Conservation (phyloP, 2,113 vertebrate species). For the human region DNA sequence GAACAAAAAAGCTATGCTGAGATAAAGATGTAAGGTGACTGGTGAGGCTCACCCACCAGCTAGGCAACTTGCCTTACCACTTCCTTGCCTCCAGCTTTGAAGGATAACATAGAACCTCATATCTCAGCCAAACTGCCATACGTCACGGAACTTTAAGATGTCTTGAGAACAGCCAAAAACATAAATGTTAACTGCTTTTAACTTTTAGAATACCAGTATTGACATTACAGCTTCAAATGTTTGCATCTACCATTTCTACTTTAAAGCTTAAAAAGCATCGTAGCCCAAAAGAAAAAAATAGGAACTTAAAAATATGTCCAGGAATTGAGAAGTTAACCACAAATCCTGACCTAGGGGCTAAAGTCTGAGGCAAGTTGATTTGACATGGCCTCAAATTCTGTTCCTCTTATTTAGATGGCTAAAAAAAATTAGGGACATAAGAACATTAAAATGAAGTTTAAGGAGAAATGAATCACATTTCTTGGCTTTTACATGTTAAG, state of each 20-base stretch:
- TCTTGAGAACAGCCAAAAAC: neutral
- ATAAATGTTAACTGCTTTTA: neutral
- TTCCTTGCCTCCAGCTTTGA: conserved; percentile 30
- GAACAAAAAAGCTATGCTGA: neutral
- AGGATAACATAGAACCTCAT: neutral
- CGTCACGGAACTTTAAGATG: neutral
- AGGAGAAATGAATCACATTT: conserved; percentile 3
- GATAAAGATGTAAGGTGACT: neutral
- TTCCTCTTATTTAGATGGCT: neutral
- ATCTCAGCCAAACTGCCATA: neutral
- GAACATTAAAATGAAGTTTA: neutral
- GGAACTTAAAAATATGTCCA: conserved; percentile 13
- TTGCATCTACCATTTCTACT: neutral
- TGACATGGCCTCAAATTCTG: neutral
- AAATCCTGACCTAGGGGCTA: neutral
- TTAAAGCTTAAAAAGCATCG: neutral
- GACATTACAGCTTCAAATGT: neutral
- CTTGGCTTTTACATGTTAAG: conserved; percentile 12
- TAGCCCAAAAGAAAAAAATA: conserved; percentile 33
- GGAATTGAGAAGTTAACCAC: neutral
- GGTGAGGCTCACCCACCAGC: neutral
- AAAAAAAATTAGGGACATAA: neutral
- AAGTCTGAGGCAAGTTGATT: neutral
- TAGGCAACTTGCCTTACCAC: neutral
- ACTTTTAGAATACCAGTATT: neutral